phyloP scores from a whole-genome alignment of 2,797 vertebrate genomes.

The Spea hammondii region DNA sequence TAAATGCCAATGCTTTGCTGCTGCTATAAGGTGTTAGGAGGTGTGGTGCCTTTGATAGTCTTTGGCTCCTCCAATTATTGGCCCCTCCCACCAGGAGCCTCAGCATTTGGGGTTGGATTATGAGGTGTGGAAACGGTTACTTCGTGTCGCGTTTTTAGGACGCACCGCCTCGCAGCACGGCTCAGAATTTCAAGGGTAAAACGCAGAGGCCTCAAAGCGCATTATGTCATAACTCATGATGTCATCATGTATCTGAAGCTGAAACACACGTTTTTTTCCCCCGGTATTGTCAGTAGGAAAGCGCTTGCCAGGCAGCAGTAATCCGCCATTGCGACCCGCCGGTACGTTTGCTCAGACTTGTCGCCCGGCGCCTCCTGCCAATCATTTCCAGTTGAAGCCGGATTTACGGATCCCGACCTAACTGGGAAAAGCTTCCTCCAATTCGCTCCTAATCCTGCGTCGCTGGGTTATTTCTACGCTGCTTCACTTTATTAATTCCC shows the following conservation, averaged over 20 bases:
- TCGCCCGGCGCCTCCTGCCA: slow-evolving; percentile 14
- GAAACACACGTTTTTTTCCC: neutral
- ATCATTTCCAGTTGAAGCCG: slow-evolving; percentile 31
- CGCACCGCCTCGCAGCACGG: too few species aligned
- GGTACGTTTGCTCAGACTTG: slow-evolving; percentile 24
- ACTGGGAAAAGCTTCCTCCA: neutral
- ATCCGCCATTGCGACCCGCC: neutral
- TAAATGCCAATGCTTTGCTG: too few species aligned
- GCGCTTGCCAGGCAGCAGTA: neutral
- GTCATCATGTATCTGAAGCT: neutral
- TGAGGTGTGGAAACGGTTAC: too few species aligned
- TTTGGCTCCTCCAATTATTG: too few species aligned
- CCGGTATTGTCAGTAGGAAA: neutral
- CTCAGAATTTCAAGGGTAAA: too few species aligned
- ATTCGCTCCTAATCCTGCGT: neutral
- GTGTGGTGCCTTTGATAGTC: too few species aligned
- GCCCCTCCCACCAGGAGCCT: too few species aligned
- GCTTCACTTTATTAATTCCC: neutral
- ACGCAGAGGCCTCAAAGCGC: neutral
- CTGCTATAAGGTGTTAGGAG: too few species aligned
- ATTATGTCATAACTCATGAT: neutral
- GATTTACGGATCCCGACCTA: slow-evolving; percentile 6
- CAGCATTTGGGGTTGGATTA: too few species aligned
- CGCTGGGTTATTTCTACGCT: neutral
- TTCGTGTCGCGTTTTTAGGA: too few species aligned